Percentiles rank a stretch among this genome's conserved stretches.
Conservation (phyloP, 1,140 invertebrate species). For the Drosophila bocki region DNA sequence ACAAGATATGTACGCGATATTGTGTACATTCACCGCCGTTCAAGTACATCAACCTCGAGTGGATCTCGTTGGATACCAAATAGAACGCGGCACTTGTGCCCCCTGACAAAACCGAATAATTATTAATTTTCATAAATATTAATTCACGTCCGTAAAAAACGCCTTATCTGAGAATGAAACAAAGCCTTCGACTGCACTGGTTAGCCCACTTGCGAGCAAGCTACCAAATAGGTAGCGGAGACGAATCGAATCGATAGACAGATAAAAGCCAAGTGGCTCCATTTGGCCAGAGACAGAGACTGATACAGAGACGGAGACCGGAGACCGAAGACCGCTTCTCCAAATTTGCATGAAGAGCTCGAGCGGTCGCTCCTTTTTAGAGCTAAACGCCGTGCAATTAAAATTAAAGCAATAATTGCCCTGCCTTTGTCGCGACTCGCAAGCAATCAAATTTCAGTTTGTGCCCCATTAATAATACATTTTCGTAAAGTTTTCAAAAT, state of each 20-base stretch:
- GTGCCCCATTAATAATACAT: constrained; percentile 39
- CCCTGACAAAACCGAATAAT: constrained; percentile 41
- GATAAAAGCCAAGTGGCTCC: constrained; percentile 60
- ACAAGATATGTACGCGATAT: constrained; percentile 21
- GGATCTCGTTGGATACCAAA: constrained; percentile 64
- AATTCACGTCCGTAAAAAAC: constrained; percentile 60
- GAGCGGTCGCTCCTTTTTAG: constrained; percentile 63
- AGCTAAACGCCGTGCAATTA: constrained; percentile 49
- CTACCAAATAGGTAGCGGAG: constrained; percentile 36
- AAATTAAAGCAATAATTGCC: constrained; percentile 57
- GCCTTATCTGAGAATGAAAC: constrained; percentile 57
- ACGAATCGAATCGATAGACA: constrained; percentile 51
- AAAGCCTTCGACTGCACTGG: constrained; percentile 69
- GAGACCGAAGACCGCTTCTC: constrained; percentile 17
- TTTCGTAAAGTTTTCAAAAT: constrained; percentile 34
- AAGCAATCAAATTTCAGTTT: constrained; percentile 39
- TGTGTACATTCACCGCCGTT: constrained; percentile 32
- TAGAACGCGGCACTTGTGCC: constrained; percentile 41
- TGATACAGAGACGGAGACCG: background rate
- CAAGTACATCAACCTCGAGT: constrained; percentile 65
- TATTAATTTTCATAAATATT: constrained; percentile 58
- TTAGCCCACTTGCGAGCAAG: constrained; percentile 65
- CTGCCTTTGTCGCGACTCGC: constrained; percentile 25
- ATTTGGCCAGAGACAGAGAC: constrained; percentile 30
- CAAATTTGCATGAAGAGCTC: constrained; percentile 53